Evolutionary conservation across 2,113 vertebrate genomes (phyloP), one percentile per base, ranked within the genome.

Genomic region (Pterocles gutturalis): DNA sequence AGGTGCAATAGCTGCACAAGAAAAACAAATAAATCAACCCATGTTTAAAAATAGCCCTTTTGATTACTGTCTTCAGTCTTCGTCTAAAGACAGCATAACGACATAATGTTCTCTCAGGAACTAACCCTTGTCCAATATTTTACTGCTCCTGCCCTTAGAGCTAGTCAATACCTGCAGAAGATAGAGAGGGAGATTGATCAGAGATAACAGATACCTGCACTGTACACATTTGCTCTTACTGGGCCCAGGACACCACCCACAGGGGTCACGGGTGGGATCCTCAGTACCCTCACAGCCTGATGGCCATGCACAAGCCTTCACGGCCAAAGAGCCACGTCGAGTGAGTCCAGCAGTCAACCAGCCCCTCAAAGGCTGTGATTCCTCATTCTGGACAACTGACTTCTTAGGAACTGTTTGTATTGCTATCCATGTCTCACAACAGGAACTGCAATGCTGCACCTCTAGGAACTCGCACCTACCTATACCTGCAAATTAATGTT

Each of bases 21-120:
- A 76, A 96, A 96, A 97, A 93, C 89, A 97, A 96, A 97, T 96
- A 96, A 94, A 96, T 96, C 96, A 97, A 72, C 77, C 62, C 66
- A 85, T 14, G 49, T 92, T 96, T 97, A 97, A 97, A 97, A 97
- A 97, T 95, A 97, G 94, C 54, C 75, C 66, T 95, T 96, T 96
- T 96, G 97, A 97, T 97, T 96, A 93, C 94, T 96, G 94, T 91
- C 91, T 92, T 97, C 92, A 94, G 85, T 93, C 93, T 94, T 91
- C 57, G 1, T 93, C 93, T 75, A 76, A 60, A 79, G 87, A 92
- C 89, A 93, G 69, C 33, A 20, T 82, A 96, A 94, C 16, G 36
- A 93, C 90, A 87, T 61, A 91, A 78, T 25, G 0, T 93, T 91
- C 93, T 96, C 97, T 77, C 81, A 87, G 94, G 95, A 97, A 76